Percentiles rank a stretch among this genome's conserved stretches.
These are phyloP conservation scores for Drosophila prostipennis DNA, from an alignment of 2,888 invertebrate genomes.

Conservation along the genomic window DNA sequence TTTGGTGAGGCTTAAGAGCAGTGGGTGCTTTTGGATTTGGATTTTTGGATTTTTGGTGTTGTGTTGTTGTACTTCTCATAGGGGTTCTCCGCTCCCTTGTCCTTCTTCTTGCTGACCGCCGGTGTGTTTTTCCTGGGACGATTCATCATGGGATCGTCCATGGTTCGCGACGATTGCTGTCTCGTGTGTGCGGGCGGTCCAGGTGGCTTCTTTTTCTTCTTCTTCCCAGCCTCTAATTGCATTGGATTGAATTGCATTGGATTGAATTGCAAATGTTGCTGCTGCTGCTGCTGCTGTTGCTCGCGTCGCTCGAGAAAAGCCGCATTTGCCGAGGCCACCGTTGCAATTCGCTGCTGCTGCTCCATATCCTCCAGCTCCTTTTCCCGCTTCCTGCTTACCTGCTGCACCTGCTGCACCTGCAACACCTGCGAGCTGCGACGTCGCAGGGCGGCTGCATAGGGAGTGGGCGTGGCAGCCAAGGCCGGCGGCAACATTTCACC, in stretches of 20 bases:
- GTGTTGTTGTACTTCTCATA: conserved; percentile 82
- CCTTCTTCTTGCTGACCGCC: conserved; percentile 63
- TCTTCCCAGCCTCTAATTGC: conserved; percentile 57
- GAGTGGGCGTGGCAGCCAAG: conserved; percentile 36
- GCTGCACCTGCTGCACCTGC: conserved; percentile 60
- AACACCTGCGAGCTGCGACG: conserved; percentile 78
- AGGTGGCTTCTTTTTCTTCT: conserved; percentile 81
- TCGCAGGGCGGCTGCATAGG: conserved; percentile 67
- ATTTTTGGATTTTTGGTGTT: conserved; percentile 45
- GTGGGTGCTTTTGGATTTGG: conserved; percentile 24
- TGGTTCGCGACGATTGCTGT: conserved; percentile 70
- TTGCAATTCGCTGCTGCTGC: conserved; percentile 79
- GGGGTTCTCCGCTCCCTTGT: conserved; percentile 52
- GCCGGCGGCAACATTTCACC: conserved; percentile 10
- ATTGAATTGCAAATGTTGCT: conserved; percentile 55
- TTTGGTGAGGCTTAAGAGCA: conserved; percentile 37
- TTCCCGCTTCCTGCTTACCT: conserved; percentile 75
- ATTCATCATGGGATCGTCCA: conserved; percentile 83
- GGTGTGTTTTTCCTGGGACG: conserved; percentile 79
- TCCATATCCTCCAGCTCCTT: conserved; percentile 75
- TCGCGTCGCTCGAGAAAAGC: conserved; percentile 73
- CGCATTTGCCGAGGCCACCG: conserved; percentile 78
- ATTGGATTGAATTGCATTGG: conserved; percentile 41
- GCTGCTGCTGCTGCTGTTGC: conserved; percentile 45
- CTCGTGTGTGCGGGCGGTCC: conserved; percentile 81